Percentiles rank a stretch among this genome's conserved stretches.
Evolutionary conservation across 2,113 vertebrate species (phyloP).

Genomic region (Toxotes chatareus): DNA sequence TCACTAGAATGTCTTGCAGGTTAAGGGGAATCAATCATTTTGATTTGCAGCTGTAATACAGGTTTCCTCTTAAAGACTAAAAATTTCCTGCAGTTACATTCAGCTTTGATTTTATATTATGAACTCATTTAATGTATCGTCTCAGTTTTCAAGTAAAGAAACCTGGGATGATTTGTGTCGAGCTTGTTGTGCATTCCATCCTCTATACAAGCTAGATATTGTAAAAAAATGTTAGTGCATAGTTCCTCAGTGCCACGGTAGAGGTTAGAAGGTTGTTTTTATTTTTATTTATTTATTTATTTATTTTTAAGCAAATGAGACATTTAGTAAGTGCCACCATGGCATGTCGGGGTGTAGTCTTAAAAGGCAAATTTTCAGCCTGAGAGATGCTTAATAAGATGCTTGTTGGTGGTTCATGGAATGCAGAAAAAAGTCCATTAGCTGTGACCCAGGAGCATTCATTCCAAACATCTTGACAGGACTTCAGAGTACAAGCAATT

Average conservation of each 20-base stretch:
- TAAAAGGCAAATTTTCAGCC: slow-evolving; percentile 16
- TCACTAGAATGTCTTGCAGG: neutral
- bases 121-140: neutral
- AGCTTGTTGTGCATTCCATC: neutral
- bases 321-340: neutral
- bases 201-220: neutral
- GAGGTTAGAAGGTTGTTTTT: neutral
- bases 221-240: neutral
- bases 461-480: slow-evolving; percentile 37
- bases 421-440: slow-evolving; percentile 43
- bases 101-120: neutral
- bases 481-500: slow-evolving; percentile 31
- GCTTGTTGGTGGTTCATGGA: slow-evolving; percentile 24
- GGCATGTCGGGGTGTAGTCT: neutral
- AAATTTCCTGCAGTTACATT: neutral
- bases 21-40: neutral
- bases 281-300: neutral
- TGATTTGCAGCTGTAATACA: neutral
- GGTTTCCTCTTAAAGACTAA: neutral
- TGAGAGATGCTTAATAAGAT: slow-evolving; percentile 33
- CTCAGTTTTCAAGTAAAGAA: neutral
- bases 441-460: slow-evolving; percentile 42
- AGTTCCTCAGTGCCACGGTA: neutral
- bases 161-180: neutral
- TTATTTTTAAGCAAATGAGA: slow-evolving; percentile 26